phyloP scores from a whole-genome alignment of 2,888 invertebrate species.

The Lymantria monacha region DNA sequence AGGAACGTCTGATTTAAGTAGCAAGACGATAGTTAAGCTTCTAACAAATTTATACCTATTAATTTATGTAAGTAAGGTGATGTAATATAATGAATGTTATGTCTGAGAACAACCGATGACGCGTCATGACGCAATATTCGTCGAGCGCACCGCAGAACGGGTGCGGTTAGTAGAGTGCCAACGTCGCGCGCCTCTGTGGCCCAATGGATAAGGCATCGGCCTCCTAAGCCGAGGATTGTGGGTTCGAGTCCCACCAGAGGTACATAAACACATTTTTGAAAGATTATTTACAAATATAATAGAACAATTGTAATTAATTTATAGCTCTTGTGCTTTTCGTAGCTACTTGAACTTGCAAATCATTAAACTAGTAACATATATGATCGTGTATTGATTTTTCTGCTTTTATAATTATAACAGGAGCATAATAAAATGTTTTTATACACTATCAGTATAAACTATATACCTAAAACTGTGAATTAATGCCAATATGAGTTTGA shows the following conservation, averaged over 20 bases:
- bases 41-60: neutral
- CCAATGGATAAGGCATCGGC: constrained; percentile 93
- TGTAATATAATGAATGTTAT: constrained; percentile 29
- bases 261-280: constrained; percentile 68
- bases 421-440: no score
- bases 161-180: constrained; percentile 88
- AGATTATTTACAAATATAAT: constrained; percentile 1
- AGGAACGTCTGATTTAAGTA: neutral
- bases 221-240: constrained; percentile 93
- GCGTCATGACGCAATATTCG: constrained; percentile 55
- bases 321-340: no score
- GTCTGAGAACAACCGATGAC: constrained; percentile 49
- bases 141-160: constrained; percentile 47
- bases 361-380: no score
- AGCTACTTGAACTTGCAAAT: no score
- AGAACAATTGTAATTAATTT: neutral
- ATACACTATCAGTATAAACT: no score
- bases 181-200: constrained; percentile 92
- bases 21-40: neutral
- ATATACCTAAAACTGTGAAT: no score
- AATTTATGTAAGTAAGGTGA: constrained; percentile 19
- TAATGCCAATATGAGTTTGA: no score
- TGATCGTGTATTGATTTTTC: no score
- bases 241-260: constrained; percentile 95
- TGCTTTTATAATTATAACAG: no score